Percentiles rank a stretch among this genome's conserved stretches.
These are phyloP conservation scores for Chymomyza costata DNA, from an alignment of 1,140 invertebrate genomes.

Conservation along the genomic window DNA sequence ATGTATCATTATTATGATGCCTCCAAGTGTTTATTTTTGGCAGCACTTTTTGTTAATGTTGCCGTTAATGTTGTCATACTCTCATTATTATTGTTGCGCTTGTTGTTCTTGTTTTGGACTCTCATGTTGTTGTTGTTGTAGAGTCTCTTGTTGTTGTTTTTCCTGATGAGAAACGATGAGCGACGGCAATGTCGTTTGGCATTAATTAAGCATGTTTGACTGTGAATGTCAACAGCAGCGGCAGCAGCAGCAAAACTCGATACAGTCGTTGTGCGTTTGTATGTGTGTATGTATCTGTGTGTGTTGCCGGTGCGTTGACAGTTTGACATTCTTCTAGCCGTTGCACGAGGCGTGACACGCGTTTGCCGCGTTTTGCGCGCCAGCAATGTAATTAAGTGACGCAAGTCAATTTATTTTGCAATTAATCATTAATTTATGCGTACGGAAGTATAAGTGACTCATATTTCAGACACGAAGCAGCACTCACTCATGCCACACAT, in stretches of 20 bases:
- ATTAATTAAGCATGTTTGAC: constrained; percentile 75
- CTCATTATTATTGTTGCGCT: constrained; percentile 41
- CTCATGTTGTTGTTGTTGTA: background rate
- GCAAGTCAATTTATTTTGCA: constrained; percentile 74
- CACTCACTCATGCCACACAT: no score
- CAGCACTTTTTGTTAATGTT: constrained; percentile 63
- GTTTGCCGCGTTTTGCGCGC: constrained; percentile 39
- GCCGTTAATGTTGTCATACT: constrained; percentile 67
- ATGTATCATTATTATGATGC: constrained; percentile 69
- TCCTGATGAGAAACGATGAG: constrained; percentile 17
- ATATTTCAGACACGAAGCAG: constrained; percentile 50
- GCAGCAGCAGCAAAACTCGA: no score
- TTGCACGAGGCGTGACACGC: constrained; percentile 37
- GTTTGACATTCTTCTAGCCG: constrained; percentile 23
- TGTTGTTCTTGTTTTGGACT: constrained; percentile 4
- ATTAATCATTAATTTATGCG: constrained; percentile 74
- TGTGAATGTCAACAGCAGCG: constrained; percentile 67
- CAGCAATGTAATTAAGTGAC: constrained; percentile 61
- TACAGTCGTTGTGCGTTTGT: constrained; percentile 37
- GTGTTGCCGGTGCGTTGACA: constrained; percentile 43
- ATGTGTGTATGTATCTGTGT: constrained; percentile 17
- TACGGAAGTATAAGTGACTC: constrained; percentile 70
- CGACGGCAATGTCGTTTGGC: constrained; percentile 51
- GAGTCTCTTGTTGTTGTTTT: background rate
- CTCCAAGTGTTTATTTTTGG: constrained; percentile 70